Evolutionary conservation across 2,888 invertebrate species (phyloP).

Genomic region (Megamerina dolium): DNA sequence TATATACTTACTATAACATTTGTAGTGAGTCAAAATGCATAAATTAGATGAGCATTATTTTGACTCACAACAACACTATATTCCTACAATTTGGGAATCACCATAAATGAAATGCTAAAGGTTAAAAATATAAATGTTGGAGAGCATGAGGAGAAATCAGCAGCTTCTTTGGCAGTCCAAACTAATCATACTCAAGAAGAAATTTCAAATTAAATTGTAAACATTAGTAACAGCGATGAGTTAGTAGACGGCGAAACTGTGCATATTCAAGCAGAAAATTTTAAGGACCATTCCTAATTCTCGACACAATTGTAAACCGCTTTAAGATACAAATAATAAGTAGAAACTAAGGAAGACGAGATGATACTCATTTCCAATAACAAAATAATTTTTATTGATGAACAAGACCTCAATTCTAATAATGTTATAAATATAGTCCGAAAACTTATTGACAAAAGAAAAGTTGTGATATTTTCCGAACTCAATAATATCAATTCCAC

Average conservation of each 20-base stretch:
- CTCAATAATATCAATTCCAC: conserved; percentile 8
- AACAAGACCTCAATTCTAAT: conserved; percentile 3
- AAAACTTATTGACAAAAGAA: conserved; percentile 8
- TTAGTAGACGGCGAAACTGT: too few relatives aligned
- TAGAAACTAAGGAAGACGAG: conserved; percentile 7
- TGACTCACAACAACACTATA: too few relatives aligned
- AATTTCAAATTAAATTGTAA: not conserved
- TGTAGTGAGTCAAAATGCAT: too few relatives aligned
- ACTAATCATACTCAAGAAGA: conserved; percentile 1
- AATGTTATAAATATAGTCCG: too few relatives aligned
- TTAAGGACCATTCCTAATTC: conserved; percentile 12
- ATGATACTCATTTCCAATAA: conserved; percentile 6
- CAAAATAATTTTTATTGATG: conserved; percentile 11
- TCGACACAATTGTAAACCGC: conserved; percentile 13
- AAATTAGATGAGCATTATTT: too few relatives aligned
- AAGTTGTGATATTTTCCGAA: conserved; percentile 11
- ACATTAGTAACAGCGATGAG: too few relatives aligned
- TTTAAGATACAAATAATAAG: conserved; percentile 14
- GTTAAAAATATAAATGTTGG: conserved; percentile 2
- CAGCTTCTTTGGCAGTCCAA: not conserved
- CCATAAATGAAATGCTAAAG: too few relatives aligned
- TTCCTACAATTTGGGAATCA: conserved; percentile 1
- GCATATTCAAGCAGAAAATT: conserved; percentile 12
- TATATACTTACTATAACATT: too few relatives aligned
- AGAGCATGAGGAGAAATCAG: not conserved